Percentiles rank a stretch among this genome's conserved stretches.
These are phyloP conservation scores for Xenopus laevis DNA, from an alignment of 2,113 vertebrate species.

Conservation along the genomic window DNA sequence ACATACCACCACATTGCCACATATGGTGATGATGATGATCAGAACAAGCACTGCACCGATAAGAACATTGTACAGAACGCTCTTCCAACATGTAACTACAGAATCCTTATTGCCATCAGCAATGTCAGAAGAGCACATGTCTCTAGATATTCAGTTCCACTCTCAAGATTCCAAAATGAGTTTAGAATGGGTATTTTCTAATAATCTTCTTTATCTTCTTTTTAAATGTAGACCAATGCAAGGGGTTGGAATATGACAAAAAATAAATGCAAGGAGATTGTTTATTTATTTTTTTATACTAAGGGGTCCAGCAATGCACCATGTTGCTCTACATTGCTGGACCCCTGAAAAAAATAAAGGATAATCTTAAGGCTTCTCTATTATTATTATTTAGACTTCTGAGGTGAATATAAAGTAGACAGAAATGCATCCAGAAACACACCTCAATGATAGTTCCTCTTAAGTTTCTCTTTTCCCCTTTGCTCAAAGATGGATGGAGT, in stretches of 20 bases:
- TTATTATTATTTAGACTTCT: too few species aligned
- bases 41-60: constrained; percentile 64
- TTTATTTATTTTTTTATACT: too few species aligned
- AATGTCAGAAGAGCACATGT: constrained; percentile 44
- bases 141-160: not conserved
- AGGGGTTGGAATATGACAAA: not conserved
- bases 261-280: not conserved
- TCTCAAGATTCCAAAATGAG: too few species aligned
- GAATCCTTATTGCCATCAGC: constrained; percentile 49
- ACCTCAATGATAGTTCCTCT: not conserved
- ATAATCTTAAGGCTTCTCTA: too few species aligned
- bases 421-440: not conserved
- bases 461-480: not conserved
- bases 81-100: constrained; percentile 3
- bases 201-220: not conserved
- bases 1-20: constrained; percentile 87
- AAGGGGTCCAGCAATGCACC: constrained; percentile 35
- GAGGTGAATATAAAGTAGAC: not conserved
- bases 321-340: constrained; percentile 22
- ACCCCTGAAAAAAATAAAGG: constrained; percentile 13
- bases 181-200: too few species aligned
- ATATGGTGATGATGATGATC: constrained; percentile 78
- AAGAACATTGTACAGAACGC: constrained; percentile 53
- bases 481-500: not conserved
- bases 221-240: not conserved